Conservation (phyloP, 2,797 vertebrate species). For the Neosilurus mollespiculum region DNA sequence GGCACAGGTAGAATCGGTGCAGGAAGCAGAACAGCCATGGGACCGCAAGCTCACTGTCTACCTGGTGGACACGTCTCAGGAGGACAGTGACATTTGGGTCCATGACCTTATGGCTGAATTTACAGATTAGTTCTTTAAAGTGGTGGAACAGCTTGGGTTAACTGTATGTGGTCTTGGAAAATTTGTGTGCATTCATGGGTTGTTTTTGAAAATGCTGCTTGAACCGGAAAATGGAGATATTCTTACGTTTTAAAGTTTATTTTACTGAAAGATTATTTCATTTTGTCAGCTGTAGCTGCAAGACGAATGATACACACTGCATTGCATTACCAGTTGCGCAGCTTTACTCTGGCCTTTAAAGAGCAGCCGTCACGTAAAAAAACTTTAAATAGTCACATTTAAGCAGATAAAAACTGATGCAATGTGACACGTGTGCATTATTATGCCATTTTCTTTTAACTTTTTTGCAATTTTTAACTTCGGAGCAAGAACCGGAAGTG, state of each 20-base stretch:
- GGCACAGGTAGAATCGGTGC: conserved; percentile 84
- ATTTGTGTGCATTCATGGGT: conserved; percentile 18
- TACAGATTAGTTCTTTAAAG: conserved; percentile 73
- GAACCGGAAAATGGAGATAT: neutral
- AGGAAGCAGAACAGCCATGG: conserved; percentile 81
- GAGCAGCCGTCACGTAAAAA: no score
- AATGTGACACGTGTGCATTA: no score
- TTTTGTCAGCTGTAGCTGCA: conserved; percentile 2
- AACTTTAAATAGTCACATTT: no score
- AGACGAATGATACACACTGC: neutral
- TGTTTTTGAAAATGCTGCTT: conserved; percentile 5
- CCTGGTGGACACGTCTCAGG: conserved; percentile 91
- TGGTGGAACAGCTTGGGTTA: conserved; percentile 47
- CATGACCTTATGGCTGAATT: conserved; percentile 95
- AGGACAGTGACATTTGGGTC: conserved; percentile 92
- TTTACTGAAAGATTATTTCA: conserved; percentile 9
- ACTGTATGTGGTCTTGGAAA: conserved; percentile 9
- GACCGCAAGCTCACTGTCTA: conserved; percentile 87
- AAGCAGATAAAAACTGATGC: no score
- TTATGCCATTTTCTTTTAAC: no score
- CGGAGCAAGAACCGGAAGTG: no score
- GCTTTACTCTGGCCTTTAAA: conserved; percentile 8
- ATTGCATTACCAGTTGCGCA: neutral
- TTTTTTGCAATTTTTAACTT: no score
- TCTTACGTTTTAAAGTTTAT: neutral